These are phyloP conservation scores for Smithornis capensis DNA, from an alignment of 2,113 vertebrate genomes.

Conservation along the genomic window DNA sequence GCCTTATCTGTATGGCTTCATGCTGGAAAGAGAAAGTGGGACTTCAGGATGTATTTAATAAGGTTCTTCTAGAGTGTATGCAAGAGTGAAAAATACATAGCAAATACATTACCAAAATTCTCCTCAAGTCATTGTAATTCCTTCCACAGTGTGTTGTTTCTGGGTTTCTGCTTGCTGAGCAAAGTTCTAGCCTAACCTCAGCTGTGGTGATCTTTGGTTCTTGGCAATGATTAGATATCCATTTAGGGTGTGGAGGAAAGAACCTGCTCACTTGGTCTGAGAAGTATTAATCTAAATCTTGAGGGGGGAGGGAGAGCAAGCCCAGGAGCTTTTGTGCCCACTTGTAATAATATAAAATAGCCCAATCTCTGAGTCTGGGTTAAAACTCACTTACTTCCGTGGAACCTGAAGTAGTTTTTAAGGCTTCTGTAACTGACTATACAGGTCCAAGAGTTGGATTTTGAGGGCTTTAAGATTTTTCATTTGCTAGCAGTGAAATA, in stretches of 20 bases:
- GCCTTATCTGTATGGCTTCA: background rate
- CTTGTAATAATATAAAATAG: background rate
- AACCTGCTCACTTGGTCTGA: background rate
- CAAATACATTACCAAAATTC: background rate
- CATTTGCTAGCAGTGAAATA: background rate
- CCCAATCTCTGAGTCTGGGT: background rate
- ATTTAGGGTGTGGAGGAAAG: background rate
- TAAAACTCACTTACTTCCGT: background rate
- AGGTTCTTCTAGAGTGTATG: background rate
- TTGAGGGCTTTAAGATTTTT: background rate
- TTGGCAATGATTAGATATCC: background rate
- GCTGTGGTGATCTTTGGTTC: background rate
- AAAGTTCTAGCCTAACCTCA: background rate
- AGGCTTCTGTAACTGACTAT: background rate
- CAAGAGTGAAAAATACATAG: background rate
- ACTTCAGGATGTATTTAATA: too few relatives aligned
- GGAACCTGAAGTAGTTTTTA: background rate
- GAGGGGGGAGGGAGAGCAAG: background rate
- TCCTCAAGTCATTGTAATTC: background rate
- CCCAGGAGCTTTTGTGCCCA: background rate
- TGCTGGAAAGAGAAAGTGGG: background rate
- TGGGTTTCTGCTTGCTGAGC: background rate
- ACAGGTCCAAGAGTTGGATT: background rate
- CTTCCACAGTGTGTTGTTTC: background rate
- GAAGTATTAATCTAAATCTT: background rate